Evolutionary conservation across 2,888 invertebrate species (phyloP).

Genomic region (Tryphoninae sp.): DNA sequence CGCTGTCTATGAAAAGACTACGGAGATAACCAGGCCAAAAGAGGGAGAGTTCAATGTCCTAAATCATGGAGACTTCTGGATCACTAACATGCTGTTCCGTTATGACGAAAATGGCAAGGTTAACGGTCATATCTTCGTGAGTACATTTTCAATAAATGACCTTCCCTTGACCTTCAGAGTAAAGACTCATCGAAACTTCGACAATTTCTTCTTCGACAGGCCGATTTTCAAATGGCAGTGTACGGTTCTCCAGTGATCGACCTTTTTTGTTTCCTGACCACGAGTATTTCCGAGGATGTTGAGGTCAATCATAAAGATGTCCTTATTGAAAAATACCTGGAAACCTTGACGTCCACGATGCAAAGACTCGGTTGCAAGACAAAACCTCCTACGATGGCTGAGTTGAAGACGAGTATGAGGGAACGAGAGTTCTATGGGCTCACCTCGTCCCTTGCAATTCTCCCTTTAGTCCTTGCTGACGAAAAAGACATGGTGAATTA

Average conservation of each 20-base stretch:
- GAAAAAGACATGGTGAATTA: constrained; percentile 61
- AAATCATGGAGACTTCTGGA: constrained; percentile 78
- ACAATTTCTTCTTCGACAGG: constrained; percentile 72
- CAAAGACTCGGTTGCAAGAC: constrained; percentile 69
- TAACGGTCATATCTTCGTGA: constrained; percentile 73
- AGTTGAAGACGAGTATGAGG: constrained; percentile 63
- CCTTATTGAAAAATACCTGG: constrained; percentile 70
- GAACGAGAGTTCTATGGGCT: constrained; percentile 65
- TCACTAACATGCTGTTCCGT: constrained; percentile 78
- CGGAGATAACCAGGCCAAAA: not conserved
- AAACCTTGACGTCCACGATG: constrained; percentile 67
- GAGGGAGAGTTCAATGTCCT: constrained; percentile 75
- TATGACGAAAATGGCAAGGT: constrained; percentile 72
- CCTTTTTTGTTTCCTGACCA: constrained; percentile 81
- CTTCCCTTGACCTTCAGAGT: not conserved
- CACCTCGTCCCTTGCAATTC: constrained; percentile 65
- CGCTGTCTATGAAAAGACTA: constrained; percentile 50
- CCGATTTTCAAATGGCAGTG: constrained; percentile 81
- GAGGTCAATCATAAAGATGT: constrained; percentile 58
- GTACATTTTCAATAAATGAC: constrained; percentile 43
- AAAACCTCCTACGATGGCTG: constrained; percentile 66
- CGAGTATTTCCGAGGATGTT: constrained; percentile 72
- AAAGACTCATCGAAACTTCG: not conserved
- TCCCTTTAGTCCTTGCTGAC: constrained; percentile 71
- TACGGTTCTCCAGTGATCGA: constrained; percentile 81